A percentile compares a stretch with the other conserved stretches of the same genome.
Conservation (phyloP, 2,888 invertebrate species). For the Drosophila maculinotata region DNA sequence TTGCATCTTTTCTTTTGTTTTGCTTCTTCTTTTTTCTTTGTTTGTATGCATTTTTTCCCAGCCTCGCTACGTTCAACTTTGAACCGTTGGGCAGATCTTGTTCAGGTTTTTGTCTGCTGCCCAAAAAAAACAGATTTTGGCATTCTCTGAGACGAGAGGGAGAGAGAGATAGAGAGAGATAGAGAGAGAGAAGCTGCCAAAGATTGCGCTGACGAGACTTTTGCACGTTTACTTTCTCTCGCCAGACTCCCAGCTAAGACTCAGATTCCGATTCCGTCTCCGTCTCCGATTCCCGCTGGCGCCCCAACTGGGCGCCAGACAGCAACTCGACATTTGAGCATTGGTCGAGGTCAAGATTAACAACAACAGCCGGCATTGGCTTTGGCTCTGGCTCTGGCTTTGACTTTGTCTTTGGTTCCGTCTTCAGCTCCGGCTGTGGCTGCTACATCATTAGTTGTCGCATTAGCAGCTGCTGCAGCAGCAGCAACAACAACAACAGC, state of each 20-base stretch:
- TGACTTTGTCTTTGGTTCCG: slow-evolving; percentile 38
- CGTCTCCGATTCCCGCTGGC: slow-evolving; percentile 6
- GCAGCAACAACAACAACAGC: slow-evolving; percentile 18
- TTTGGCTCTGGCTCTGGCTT: slow-evolving; percentile 20
- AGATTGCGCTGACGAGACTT: slow-evolving; percentile 17
- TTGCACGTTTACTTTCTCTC: slow-evolving; percentile 69
- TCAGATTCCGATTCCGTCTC: no score
- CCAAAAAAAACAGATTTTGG: slow-evolving; percentile 29
- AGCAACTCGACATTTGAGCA: slow-evolving; percentile 56
- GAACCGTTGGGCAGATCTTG: slow-evolving; percentile 53
- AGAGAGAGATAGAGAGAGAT: neutral
- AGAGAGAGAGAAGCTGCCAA: no score
- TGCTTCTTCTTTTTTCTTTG: no score
- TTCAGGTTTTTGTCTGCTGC: slow-evolving; percentile 29
- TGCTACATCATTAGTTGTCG: slow-evolving; percentile 63
- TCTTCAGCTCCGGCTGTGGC: slow-evolving; percentile 44
- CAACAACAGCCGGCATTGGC: slow-evolving; percentile 48
- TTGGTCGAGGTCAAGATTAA: slow-evolving; percentile 75
- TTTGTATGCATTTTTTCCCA: slow-evolving; percentile 47
- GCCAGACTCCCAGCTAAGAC: no score
- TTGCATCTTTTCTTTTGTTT: slow-evolving; percentile 10
- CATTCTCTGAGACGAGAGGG: slow-evolving; percentile 36
- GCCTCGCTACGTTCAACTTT: slow-evolving; percentile 59
- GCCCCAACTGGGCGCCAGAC: slow-evolving; percentile 36
- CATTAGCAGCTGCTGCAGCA: slow-evolving; percentile 48